Evolutionary conservation across 2,888 invertebrate species (phyloP), one percentile per base, ranked within the genome.

Genomic region (Harpalus rufipes): DNA sequence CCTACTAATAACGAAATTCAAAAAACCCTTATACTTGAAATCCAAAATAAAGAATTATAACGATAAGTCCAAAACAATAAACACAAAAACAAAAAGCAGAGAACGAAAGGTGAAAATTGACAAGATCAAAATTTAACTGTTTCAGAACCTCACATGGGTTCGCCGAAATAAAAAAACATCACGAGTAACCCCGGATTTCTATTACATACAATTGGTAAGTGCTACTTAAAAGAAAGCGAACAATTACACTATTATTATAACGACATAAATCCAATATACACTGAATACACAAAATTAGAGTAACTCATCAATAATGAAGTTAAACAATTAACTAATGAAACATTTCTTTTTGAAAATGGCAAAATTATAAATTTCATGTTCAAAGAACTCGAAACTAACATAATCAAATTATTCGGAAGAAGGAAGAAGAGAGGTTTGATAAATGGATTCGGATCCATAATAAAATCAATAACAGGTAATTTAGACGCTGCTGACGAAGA

Each of bases 171-270:
- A 61, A 61, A 61, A 61, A 61, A 21, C 3, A 21, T 21, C 21
- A 21, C 21, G 3, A 21, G 21, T 21, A 21, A 21, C 21, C 21
- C 21, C 21, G 21, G 21, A 21, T 21, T 21, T 21, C 21, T 21
- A 21, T 21, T 21, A 21, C 21, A 21, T 21, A 21, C 21, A 21
- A 21, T 21, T 21, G 21, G 21, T 21, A 21, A 21, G 21, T 21
- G 21, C 21, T 21, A 61, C 14, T 1, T 61, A n/a, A 61, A 12
- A 61, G 61, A n/a, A 14, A 61, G 61, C 61, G 61, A 61, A 61
- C 14, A 61, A 61, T 16, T 61, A 18, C 61, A 61, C 14, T 61
- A 61, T 61, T 61, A n/a, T 61, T 61, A 61, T 61, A 61, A 14
- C 14, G 61, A 18, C 14, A 61, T 61, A 61, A 18, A 18, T n/a